Conservation (phyloP, 2,888 invertebrate genomes). For the Chrysolina oricalcia region DNA sequence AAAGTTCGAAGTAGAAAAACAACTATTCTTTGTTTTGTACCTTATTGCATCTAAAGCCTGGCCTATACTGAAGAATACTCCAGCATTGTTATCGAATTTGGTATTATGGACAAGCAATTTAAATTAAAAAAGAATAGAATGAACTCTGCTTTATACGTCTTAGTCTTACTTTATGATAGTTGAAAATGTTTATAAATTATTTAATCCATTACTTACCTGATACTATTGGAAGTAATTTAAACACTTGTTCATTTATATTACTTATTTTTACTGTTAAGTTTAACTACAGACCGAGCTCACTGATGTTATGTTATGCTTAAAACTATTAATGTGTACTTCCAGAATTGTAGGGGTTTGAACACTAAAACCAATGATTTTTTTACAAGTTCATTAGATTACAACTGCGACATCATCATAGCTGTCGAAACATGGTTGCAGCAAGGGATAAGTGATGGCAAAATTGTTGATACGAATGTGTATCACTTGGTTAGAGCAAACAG, state of each 20-base stretch:
- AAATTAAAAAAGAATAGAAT: too few relatives aligned
- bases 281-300: neutral
- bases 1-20: neutral
- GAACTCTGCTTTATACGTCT: neutral
- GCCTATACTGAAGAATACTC: neutral
- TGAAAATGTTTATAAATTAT: neutral
- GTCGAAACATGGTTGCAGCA: too few relatives aligned
- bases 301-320: too few relatives aligned
- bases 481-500: neutral
- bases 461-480: conserved; percentile 16
- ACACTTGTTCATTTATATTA: neutral
- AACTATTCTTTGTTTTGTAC: neutral
- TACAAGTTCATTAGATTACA: too few relatives aligned
- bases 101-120: too few relatives aligned
- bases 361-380: too few relatives aligned
- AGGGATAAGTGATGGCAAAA: neutral
- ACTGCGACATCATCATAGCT: too few relatives aligned
- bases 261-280: neutral
- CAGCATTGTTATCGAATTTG: neutral
- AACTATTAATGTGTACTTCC: too few relatives aligned
- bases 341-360: too few relatives aligned
- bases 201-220: neutral
- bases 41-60: neutral
- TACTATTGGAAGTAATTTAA: neutral
- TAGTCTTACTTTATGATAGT: neutral